A percentile compares a stretch with the other conserved stretches of the same genome.
Conservation (phyloP, 1,140 invertebrate species). For the Aleiodes sp. region DNA sequence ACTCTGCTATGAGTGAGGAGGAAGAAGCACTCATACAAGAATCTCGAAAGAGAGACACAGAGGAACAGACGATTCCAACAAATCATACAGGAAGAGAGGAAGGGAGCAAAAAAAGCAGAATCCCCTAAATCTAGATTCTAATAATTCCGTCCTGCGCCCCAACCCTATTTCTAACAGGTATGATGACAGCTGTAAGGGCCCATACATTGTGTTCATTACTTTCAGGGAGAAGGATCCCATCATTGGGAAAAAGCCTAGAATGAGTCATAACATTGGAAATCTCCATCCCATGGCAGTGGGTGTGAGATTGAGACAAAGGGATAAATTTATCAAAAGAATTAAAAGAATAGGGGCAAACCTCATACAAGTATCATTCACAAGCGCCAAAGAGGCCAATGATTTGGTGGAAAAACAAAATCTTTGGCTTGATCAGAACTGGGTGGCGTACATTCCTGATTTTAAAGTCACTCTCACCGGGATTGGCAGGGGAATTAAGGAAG, state of each 20-base stretch:
- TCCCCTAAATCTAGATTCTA: no score
- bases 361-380: background rate
- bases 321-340: constrained; percentile 12
- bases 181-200: background rate
- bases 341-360: constrained; percentile 15
- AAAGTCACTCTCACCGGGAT: background rate
- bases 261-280: constrained; percentile 3
- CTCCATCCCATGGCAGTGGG: constrained; percentile 20
- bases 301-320: background rate
- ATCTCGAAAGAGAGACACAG: no score
- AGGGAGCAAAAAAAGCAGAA: no score
- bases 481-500: background rate
- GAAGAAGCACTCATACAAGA: no score
- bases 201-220: background rate
- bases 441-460: constrained; percentile 23
- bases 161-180: no score
- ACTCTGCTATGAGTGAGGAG: no score
- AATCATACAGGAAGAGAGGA: no score
- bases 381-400: background rate
- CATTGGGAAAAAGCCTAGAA: background rate
- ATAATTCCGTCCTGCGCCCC: no score
- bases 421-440: background rate
- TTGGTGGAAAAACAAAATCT: background rate
- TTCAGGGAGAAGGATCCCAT: background rate
- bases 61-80: no score